These are phyloP conservation scores for Leptopilina drosophilae DNA, from an alignment of 2,888 invertebrate species.

Conservation along the genomic window DNA sequence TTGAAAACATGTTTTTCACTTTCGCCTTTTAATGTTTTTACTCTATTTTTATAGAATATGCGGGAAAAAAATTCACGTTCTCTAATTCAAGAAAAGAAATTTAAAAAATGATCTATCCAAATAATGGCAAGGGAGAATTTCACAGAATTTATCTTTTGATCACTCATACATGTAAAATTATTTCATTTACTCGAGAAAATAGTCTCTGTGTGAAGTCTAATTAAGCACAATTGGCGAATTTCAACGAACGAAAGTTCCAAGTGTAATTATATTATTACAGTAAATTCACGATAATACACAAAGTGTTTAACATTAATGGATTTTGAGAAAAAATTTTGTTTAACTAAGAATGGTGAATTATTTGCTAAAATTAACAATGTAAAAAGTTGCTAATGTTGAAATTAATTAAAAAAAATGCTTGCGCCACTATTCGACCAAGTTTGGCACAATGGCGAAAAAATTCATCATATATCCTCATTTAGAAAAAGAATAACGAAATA, in stretches of 20 bases:
- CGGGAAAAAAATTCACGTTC: constrained; percentile 16
- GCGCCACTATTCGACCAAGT: no score
- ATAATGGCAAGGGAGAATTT: constrained; percentile 21
- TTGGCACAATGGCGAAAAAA: no score
- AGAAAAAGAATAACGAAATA: no score
- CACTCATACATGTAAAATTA: neutral
- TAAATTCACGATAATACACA: neutral
- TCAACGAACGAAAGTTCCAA: constrained; percentile 32
- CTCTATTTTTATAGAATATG: neutral
- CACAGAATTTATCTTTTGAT: constrained; percentile 17
- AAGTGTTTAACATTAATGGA: no score
- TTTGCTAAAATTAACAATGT: no score
- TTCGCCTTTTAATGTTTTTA: neutral
- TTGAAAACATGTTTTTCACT: neutral
- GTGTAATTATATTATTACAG: neutral
- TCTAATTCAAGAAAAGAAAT: neutral
- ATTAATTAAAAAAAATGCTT: no score
- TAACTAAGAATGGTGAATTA: no score
- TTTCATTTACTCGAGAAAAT: constrained; percentile 22
- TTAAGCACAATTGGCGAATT: constrained; percentile 51
- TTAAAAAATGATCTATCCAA: neutral
- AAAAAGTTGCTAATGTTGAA: no score
- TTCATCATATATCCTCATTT: no score
- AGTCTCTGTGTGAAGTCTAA: constrained; percentile 41
- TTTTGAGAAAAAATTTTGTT: no score